A percentile compares a stretch with the other conserved stretches of the same genome.
phyloP scores from a whole-genome alignment of 2,797 vertebrate species.

The Urocyon cinereoargenteus region DNA sequence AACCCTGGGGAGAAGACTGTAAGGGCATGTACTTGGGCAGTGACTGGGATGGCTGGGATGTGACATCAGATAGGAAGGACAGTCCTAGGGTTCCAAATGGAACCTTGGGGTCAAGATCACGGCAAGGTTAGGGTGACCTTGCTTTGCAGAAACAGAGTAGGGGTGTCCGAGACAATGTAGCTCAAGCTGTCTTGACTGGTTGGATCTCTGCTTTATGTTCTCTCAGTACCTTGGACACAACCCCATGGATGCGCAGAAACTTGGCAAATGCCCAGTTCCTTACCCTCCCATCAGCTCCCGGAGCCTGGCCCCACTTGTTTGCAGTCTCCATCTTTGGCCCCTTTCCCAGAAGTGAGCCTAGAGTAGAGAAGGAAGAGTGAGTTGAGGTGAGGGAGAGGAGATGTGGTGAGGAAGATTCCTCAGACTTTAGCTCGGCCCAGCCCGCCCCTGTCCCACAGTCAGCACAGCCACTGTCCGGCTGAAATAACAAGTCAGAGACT shows the following conservation, averaged over 20 bases:
- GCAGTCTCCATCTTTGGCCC: background rate
- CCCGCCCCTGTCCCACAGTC: constrained; percentile 64
- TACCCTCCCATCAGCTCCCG: background rate
- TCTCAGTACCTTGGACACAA: background rate
- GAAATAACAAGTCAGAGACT: constrained; percentile 87
- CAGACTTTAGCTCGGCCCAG: background rate
- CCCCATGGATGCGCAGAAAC: background rate
- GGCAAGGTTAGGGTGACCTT: background rate
- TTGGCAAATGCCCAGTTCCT: background rate
- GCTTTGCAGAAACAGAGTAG: background rate
- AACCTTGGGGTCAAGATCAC: background rate
- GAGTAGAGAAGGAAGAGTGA: constrained; percentile 50
- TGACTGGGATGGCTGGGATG: background rate
- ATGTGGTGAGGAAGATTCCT: background rate
- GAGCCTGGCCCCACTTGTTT: background rate
- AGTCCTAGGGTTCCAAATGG: background rate
- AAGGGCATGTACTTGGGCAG: background rate
- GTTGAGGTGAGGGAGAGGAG: constrained; percentile 21
- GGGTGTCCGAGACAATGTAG: background rate
- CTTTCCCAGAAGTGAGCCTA: constrained; percentile 70
- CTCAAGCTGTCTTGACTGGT: background rate
- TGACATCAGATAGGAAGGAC: background rate
- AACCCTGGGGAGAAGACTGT: background rate
- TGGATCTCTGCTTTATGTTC: background rate
- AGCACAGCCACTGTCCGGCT: constrained; percentile 85